Base-by-base conservation (phyloP, 1,140 invertebrate species). In the Leptopilina boulardi region DNA sequence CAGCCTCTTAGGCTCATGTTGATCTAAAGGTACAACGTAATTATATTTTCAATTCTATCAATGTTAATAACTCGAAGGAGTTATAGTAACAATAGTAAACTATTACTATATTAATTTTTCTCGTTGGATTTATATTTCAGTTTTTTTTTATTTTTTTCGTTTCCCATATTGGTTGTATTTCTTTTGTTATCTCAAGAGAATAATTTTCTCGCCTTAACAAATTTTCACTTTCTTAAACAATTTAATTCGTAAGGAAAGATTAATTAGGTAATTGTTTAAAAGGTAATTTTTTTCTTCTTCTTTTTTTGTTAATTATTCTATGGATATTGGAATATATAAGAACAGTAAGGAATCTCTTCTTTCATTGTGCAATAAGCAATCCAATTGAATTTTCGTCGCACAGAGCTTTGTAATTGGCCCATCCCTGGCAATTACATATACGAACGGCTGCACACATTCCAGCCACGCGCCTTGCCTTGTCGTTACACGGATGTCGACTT, bases 381-480 rank as follows among this genome's bases (percentile, higher is more conserved):
- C 47, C 47, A 51, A 66, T 66, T 66, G 59, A 66, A 66, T 66
- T 66, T 66, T 66, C 59, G 59, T 66, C 59, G 59, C 26, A 66
- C 26, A 66, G 13, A 34, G 59, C 26, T 66, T 30, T 66, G 59
- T 66, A 66, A 66, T 66, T 66, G 59, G 59, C 23, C 59, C 26
- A 66, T 66, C 59, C 59, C 59, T 66, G 59, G 15, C 59, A 66
- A 66, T 66, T 83, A 82, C 84, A 83, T 81, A 83, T 81, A 83
- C 83, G 84, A 85, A 83, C 81, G 87, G 84, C 75, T 83, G 82
- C 77, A 84, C 82, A 83, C 89, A 90, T 90, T 90, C 88, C 89
- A 88, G 88, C 89, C 88, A 90, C 88, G 89, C 87, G 88, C 88
- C 89, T 89, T 83, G 83, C 81, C 83, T 84, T 85, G 59, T 66